Base-by-base conservation (phyloP, 2,888 invertebrate genomes). In the Falcaria lacertinaria region DNA sequence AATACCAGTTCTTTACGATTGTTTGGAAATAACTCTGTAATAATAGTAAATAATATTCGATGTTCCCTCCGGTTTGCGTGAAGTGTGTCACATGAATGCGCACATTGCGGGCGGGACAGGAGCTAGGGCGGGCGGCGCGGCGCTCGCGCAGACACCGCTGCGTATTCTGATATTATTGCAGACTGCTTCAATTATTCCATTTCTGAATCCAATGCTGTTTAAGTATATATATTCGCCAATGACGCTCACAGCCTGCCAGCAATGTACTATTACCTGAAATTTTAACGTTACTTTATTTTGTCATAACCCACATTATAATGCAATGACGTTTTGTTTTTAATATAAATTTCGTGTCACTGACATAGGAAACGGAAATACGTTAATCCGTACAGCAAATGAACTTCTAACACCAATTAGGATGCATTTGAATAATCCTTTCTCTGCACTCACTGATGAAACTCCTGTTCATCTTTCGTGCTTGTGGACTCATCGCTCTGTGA, bases 261-360 rank as follows among this genome's bases (percentile, higher is more conserved):
- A 67, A 64, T 74, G 60, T 38, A 37, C 44, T 2, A n/a, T n/a
- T n/a, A n/a, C n/a, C n/a, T 28, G 11, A 7, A 11, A 11, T 11
- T 3, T 37, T 40, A 37, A 5, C 37, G n/a, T 32, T 15, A 7
- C 33, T 33, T 11, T 33, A 16, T 39, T 48, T n/a, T 36, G 17
- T n/a, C n/a, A n/a, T n/a, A n/a, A n/a, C 28, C 44, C 47, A 43
- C 44, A 50, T 54, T 57, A 59, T 48, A 58, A 55, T 66, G 68
- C 58, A 70, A 67, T 76, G 72, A 76, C 74, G 73, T 68, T 73
- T 76, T 69, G 74, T 74, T 80, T 77, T 78, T 80, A 76, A 74
- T 69, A 75, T 74, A 59, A 69, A 70, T 71, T 71, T 60, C 70
- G 74, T 74, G 84, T 84, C 84, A 86, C 67, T 83, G 86, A 86